These are phyloP conservation scores for Oreortyx pictus DNA, from an alignment of 2,797 vertebrate species.

Conservation along the genomic window DNA sequence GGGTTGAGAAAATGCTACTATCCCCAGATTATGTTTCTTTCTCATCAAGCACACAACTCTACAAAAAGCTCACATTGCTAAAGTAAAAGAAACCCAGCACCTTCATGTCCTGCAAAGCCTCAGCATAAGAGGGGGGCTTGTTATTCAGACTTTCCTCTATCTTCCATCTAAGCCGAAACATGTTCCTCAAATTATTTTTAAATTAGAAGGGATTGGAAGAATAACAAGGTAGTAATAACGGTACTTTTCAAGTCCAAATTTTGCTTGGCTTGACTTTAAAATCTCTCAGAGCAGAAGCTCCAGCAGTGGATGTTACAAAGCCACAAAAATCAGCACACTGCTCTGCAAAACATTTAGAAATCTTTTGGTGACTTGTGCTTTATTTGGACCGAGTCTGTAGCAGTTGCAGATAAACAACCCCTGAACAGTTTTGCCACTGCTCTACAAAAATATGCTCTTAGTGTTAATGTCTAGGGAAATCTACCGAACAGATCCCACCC, in stretches of 20 bases:
- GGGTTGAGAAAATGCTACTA: not conserved
- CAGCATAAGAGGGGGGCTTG: not conserved
- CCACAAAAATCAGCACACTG: not conserved
- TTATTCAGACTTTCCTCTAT: not conserved
- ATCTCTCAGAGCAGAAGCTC: not conserved
- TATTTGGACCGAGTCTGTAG: not conserved
- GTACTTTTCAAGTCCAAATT: not conserved
- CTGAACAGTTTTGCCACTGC: not conserved
- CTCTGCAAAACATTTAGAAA: conserved; percentile 4
- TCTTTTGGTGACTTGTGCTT: not conserved
- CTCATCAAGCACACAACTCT: not conserved
- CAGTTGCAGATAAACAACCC: not conserved
- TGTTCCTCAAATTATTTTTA: not conserved
- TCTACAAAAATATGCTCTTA: not conserved
- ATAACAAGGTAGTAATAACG: not conserved
- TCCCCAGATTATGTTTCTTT: not conserved
- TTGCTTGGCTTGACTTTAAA: not conserved
- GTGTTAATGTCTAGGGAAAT: not conserved
- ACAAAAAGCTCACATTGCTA: not conserved
- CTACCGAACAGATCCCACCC: not conserved
- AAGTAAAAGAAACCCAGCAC: not conserved
- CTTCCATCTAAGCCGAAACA: not conserved
- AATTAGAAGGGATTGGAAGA: not conserved
- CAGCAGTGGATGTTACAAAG: not conserved
- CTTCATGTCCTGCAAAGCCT: not conserved